These are phyloP conservation scores for Boulengeromyrus knoepffleri DNA, from an alignment of 2,113 vertebrate species.

Conservation along the genomic window DNA sequence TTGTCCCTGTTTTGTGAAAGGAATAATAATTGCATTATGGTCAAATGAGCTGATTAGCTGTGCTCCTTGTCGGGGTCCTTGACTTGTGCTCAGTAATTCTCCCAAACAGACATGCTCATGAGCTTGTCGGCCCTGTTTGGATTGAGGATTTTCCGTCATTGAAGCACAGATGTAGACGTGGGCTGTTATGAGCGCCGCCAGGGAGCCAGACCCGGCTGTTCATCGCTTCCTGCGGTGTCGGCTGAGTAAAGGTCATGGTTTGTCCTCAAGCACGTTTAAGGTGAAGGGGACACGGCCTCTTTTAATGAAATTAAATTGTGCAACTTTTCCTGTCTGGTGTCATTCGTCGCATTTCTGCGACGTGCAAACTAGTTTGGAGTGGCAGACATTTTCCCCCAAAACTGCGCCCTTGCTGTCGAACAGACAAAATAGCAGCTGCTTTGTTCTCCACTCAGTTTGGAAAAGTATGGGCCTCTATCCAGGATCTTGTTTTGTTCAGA, in stretches of 20 bases:
- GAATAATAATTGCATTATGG: background rate
- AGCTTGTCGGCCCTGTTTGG: background rate
- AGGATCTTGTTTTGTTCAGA: background rate
- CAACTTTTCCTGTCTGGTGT: background rate
- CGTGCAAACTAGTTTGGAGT: background rate
- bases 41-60: conserved; percentile 8
- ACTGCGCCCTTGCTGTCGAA: background rate
- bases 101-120: background rate
- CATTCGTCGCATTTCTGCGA: background rate
- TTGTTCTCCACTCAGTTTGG: too few species aligned
- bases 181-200: background rate
- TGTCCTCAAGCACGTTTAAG: background rate
- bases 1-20: background rate
- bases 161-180: background rate
- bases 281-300: background rate
- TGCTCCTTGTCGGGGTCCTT: background rate
- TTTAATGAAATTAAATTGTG: background rate
- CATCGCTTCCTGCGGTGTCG: background rate
- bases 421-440: background rate
- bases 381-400: background rate
- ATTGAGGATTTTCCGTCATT: background rate
- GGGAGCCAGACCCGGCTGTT: background rate
- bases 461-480: background rate
- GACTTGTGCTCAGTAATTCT: background rate
- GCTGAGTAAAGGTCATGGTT: background rate